phyloP scores from a whole-genome alignment of 2,888 invertebrate species.

The Melipona bicolor region DNA sequence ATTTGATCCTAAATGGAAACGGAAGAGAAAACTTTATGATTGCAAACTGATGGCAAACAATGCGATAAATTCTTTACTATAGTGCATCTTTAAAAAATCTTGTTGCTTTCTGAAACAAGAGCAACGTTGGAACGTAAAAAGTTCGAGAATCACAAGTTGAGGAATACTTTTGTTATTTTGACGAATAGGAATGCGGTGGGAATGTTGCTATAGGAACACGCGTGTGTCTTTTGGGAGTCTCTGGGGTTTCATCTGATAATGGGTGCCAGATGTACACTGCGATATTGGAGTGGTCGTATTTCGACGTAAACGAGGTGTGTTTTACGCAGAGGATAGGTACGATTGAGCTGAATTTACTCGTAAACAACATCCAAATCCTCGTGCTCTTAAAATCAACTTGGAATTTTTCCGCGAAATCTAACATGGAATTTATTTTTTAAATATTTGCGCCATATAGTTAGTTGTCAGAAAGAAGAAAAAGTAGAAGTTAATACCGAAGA shows the following conservation, averaged over 20 bases:
- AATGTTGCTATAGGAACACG: background rate
- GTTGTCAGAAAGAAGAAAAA: too few relatives aligned
- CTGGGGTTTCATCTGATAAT: slow-evolving; percentile 5
- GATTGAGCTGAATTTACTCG: background rate
- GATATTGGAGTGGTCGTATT: background rate
- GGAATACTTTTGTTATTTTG: background rate
- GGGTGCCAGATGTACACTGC: background rate
- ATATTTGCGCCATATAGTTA: background rate
- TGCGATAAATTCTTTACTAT: too few relatives aligned
- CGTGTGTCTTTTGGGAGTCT: background rate
- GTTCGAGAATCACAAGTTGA: background rate
- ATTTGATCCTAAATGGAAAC: too few relatives aligned
- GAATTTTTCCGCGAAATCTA: background rate
- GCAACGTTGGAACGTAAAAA: background rate
- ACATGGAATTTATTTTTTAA: background rate
- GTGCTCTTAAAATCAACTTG: background rate
- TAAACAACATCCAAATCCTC: background rate
- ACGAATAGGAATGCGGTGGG: background rate
- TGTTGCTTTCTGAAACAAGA: background rate
- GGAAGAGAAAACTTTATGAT: too few relatives aligned
- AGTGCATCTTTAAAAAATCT: too few relatives aligned
- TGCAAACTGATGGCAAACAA: too few relatives aligned
- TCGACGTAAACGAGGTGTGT: background rate
- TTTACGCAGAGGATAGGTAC: background rate
- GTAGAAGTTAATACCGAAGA: background rate